These are phyloP conservation scores for Peromyscus maniculatus DNA, from an alignment of 2,113 vertebrate species.

Conservation along the genomic window DNA sequence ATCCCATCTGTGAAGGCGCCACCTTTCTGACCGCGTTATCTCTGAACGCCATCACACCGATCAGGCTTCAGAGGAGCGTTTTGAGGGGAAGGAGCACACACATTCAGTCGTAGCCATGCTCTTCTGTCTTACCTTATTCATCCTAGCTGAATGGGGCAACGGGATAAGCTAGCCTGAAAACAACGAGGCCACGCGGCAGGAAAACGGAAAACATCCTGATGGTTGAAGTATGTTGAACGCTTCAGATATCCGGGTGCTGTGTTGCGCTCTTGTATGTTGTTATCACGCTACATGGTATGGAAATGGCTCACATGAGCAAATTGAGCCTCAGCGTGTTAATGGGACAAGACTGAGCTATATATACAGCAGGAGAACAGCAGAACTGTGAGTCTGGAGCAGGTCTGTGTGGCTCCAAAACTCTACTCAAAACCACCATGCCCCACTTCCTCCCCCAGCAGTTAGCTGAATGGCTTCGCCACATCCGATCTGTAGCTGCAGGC, in stretches of 20 bases:
- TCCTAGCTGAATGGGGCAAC: not conserved
- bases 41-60: no score
- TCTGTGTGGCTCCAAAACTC: conserved; percentile 34
- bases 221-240: no score
- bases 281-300: not conserved
- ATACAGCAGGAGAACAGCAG: not conserved
- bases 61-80: not conserved
- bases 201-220: not conserved
- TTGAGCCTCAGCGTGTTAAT: not conserved
- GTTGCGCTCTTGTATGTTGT: not conserved
- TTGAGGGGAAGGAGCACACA: not conserved
- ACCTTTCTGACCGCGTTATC: not conserved
- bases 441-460: conserved; percentile 67
- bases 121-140: not conserved
- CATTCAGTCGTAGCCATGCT: not conserved
- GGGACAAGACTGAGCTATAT: not conserved
- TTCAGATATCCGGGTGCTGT: fast-evolving
- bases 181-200: not conserved
- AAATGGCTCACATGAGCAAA: not conserved
- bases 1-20: not conserved
- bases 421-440: not conserved
- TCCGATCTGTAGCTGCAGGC: not conserved
- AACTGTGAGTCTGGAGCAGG: not conserved
- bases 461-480: conserved; percentile 25
- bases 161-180: no score